Conservation (phyloP, 2,113 vertebrate genomes). For the Melanerpes formicivorus region DNA sequence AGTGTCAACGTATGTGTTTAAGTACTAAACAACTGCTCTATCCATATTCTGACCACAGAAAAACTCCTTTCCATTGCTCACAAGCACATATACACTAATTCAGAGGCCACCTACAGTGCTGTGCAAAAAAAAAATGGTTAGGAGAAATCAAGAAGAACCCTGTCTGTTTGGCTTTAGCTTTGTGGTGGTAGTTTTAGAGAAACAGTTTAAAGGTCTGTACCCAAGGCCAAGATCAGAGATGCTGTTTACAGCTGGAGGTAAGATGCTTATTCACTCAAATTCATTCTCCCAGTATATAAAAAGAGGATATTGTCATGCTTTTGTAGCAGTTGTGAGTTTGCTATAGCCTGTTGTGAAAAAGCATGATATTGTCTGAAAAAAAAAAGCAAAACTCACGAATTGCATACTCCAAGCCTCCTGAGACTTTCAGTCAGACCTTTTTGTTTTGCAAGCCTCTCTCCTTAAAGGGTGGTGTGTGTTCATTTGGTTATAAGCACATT, state of each 20-base stretch:
- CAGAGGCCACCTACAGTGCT: not conserved
- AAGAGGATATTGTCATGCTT: not conserved
- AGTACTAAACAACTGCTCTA: not conserved
- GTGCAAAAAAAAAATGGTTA: not conserved
- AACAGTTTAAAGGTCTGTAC: slow-evolving; percentile 17
- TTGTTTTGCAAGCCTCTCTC: not conserved
- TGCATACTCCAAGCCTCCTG: not conserved
- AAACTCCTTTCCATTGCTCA: not conserved
- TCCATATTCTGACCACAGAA: not conserved
- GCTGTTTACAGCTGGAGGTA: slow-evolving; percentile 35
- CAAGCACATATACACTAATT: not conserved
- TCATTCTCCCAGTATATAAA: not conserved
- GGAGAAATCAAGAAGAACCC: not conserved
- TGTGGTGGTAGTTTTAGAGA: not conserved
- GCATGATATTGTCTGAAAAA: not conserved
- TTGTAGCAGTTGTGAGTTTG: not conserved
- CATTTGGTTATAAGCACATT: not conserved
- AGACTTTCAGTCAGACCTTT: not conserved
- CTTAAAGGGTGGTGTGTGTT: fast-evolving
- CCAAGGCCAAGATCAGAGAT: slow-evolving; percentile 37
- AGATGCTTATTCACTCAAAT: slow-evolving; percentile 20
- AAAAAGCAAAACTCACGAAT: not conserved
- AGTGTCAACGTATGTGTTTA: slow-evolving; percentile 81
- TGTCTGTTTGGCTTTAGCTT: not conserved
- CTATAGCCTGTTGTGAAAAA: not conserved